Evolutionary conservation across 92 coral and sea anemone genomes (phyloP).

Genomic region (Scolanthus callimorphus): DNA sequence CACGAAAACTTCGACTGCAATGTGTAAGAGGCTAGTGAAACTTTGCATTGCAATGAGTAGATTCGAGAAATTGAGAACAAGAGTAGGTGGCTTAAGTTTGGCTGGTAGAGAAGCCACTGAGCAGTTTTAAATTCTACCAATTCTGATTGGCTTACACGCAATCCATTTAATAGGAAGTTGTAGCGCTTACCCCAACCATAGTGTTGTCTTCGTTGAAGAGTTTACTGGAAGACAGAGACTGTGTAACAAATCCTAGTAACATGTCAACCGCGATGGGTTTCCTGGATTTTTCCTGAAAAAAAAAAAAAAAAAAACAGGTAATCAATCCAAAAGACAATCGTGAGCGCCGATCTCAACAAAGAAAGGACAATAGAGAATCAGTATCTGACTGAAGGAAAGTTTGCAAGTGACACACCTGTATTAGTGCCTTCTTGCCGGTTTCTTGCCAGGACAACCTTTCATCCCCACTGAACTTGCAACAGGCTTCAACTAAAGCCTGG

Average conservation of each 20-base stretch:
- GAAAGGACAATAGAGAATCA: not conserved
- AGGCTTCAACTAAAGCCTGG: slow-evolving; percentile 82
- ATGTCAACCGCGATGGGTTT: slow-evolving; percentile 57
- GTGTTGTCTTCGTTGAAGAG: slow-evolving; percentile 73
- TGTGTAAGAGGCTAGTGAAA: no score
- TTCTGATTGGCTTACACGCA: no score
- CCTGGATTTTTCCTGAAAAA: slow-evolving; percentile 45
- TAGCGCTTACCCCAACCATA: slow-evolving; percentile 84
- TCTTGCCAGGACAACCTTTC: slow-evolving; percentile 94
- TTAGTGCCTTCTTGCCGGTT: slow-evolving; percentile 57
- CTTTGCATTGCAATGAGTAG: no score
- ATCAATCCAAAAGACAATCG: no score
- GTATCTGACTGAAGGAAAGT: not conserved
- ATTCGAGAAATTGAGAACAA: no score
- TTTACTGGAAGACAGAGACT: slow-evolving; percentile 62
- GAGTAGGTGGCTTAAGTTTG: no score
- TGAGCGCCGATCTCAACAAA: not conserved
- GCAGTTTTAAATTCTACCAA: no score
- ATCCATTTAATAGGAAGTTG: not conserved
- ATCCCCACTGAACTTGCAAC: slow-evolving; percentile 86
- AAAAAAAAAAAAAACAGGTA: no score
- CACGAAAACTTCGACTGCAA: no score
- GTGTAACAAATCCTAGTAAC: slow-evolving; percentile 83
- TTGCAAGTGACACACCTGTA: slow-evolving; percentile 29
- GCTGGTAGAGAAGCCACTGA: no score